These are phyloP conservation scores for Hydrozoanthus tunicans DNA, from an alignment of 64 coral and sea anemone genomes.

Conservation along the genomic window DNA sequence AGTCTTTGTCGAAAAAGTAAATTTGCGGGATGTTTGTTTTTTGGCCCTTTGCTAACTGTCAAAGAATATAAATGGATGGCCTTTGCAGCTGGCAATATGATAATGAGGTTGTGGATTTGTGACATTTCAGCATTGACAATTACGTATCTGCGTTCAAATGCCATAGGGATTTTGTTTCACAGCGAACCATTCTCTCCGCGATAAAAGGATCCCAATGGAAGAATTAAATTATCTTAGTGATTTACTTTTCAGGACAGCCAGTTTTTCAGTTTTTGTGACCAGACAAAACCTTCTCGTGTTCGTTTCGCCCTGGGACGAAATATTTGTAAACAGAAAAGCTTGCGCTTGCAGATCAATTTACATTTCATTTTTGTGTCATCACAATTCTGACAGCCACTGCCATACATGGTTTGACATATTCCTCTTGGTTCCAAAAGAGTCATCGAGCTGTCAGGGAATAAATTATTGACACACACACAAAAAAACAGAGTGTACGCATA, in stretches of 20 bases:
- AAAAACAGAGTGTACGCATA: too few relatives aligned
- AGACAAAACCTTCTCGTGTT: neutral
- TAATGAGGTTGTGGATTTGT: constrained; percentile 20
- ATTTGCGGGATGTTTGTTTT: neutral
- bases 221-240: neutral
- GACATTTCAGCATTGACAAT: constrained; percentile 24
- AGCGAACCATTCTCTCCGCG: neutral
- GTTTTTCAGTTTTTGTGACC: neutral
- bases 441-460: neutral
- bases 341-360: constrained; percentile 29
- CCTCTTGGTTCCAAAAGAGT: neutral
- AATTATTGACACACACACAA: neutral
- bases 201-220: neutral
- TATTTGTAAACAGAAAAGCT: neutral
- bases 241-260: neutral
- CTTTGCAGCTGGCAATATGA: constrained; percentile 37
- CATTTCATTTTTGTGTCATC: constrained; percentile 41
- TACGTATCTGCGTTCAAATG: constrained; percentile 51
- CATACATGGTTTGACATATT: constrained; percentile 12
- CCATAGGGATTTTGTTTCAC: neutral
- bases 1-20: neutral
- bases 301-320: neutral
- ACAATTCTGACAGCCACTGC: constrained; percentile 22
- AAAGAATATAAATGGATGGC: neutral
- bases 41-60: constrained; percentile 22